Evolutionary conservation across 2,113 vertebrate species (phyloP).

Genomic region (Oreochromis niloticus): DNA sequence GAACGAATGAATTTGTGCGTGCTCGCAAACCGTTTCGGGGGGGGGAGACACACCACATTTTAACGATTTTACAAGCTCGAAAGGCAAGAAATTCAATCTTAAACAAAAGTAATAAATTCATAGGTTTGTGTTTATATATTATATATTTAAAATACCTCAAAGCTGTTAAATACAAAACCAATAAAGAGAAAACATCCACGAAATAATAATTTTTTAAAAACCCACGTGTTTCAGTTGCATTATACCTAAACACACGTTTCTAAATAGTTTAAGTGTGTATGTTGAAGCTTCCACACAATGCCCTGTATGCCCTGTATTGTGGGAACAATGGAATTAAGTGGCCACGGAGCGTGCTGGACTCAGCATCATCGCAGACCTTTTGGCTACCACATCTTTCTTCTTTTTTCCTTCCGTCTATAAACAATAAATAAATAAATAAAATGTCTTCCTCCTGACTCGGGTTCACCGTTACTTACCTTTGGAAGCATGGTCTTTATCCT

Average conservation of each 20-base stretch:
- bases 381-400: neutral
- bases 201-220: neutral
- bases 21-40: neutral
- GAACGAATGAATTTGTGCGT: neutral
- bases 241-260: neutral
- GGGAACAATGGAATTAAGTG: neutral
- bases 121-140: neutral
- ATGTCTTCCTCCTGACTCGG: neutral
- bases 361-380: neutral
- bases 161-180: neutral
- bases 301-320: neutral
- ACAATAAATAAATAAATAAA: neutral
- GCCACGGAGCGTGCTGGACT: neutral
- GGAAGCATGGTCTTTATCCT: slow-evolving; percentile 58
- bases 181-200: neutral
- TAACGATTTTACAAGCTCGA: neutral
- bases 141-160: neutral
- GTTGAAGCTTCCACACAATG: neutral
- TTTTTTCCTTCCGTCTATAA: neutral
- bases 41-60: neutral
- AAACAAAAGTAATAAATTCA: neutral
- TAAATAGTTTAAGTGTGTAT: neutral
- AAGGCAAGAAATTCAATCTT: neutral
- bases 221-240: neutral
- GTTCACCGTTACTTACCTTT: slow-evolving; percentile 53